phyloP scores from a whole-genome alignment of 2,888 invertebrate species.

The Patella caerulea region DNA sequence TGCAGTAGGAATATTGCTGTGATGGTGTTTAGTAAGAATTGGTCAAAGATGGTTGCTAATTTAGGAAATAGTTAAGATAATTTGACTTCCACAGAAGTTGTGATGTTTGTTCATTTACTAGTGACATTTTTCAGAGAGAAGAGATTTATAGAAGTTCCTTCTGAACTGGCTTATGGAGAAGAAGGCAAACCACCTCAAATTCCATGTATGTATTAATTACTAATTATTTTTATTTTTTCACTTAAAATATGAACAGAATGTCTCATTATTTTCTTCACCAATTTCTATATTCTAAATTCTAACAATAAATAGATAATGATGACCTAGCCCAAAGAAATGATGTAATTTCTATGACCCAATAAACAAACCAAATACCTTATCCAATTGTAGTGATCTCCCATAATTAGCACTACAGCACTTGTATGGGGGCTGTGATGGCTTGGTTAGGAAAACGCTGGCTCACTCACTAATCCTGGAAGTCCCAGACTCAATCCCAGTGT shows the following conservation, averaged over 20 bases:
- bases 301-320: background rate
- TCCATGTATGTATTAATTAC: background rate
- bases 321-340: background rate
- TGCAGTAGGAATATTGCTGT: too few relatives aligned
- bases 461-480: too few relatives aligned
- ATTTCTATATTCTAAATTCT: background rate
- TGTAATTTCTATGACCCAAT: background rate
- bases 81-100: background rate
- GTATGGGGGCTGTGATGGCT: too few relatives aligned
- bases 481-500: too few relatives aligned
- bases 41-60: too few relatives aligned
- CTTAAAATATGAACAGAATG: background rate
- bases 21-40: too few relatives aligned
- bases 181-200: background rate
- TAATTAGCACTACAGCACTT: too few relatives aligned
- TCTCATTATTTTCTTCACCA: background rate
- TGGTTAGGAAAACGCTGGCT: too few relatives aligned
- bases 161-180: background rate
- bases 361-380: too few relatives aligned
- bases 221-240: background rate
- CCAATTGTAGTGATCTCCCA: too few relatives aligned
- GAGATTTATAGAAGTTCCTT: background rate
- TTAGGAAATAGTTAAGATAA: background rate
- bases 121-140: background rate
- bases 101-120: too few relatives aligned